Base-by-base conservation (phyloP, 2,113 vertebrate genomes). In the Tonatia bakeri region DNA sequence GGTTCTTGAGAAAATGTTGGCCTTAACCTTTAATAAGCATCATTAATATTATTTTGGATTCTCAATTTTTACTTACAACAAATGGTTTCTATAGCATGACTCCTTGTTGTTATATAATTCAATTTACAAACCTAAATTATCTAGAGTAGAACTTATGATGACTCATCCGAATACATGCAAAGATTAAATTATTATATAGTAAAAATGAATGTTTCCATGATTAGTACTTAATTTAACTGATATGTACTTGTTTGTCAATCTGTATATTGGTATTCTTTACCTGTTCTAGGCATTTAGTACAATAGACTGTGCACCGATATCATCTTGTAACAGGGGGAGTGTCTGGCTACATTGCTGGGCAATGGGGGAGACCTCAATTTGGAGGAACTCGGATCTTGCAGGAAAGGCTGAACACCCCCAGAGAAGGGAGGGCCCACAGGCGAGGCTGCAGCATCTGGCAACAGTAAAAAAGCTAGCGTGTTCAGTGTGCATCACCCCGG, bases 221-320 rank as follows among this genome's bases (percentile, higher is more conserved):
- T n/a, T 33, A 72, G 45, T 64, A 90, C 73, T 93, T 73, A 65
- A n/a, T 92, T 64, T 88, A 67, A 96, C 52, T 92, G 45, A 45
- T 87, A 47, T 40, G 8, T 45, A 69, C 2, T 36, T 79, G 19
- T 79, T 8, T 64, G 31, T 80, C 3, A 87, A 8, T n/a, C 4
- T 69, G 10, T 19, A 28, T 0, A 59, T 40, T 31, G 6, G 19
- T 65, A 64, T 17, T 64, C 12, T 61, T 72, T 38, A 79, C 72
- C n/a, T 33, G 7, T 72, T 89, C 38, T 76, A 38, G 1, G 0
- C 11, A 67, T 75, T 65, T 92, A 38, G 24, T 38, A 91, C 2
- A 94, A 16, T 33, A 22, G 36, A 76, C 17, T 90, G 3, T 92
- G 9, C 17, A 82, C 59, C 45, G 6, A 17, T 45, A 82, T 47